Base-by-base conservation (phyloP, 1,140 invertebrate species). In the Galendromus occidentalis region DNA sequence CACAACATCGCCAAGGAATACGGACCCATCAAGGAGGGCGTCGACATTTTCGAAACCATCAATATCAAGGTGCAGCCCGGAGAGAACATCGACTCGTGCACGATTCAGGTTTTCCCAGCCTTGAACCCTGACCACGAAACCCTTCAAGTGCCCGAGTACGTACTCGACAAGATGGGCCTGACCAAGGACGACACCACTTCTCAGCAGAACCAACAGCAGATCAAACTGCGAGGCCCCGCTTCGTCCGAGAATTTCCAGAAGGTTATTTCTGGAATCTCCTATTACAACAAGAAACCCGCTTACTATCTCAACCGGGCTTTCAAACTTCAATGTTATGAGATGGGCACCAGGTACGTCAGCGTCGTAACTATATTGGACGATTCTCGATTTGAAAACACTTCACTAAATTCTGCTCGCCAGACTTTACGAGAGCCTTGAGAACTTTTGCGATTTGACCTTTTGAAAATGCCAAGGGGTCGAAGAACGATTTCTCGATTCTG, bases 271-370 rank as follows among this genome's bases (percentile, higher is more conserved):
- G 51, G 90, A 69, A 86, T 96, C 47, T 84, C 87, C 66, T 97
- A 96, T 78, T 88, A 86, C 69, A 94, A 93, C 75, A 85, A 86
- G 69, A 91, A 93, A 72, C 88, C 91, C 7, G 89, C 90, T 2
- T 91, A 91, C 74, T 92, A 93, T 75, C 78, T 96, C 44, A 93
- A 93, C 76, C 82, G 88, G 67, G 89, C 91, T 0, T 95, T 97
- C 77, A 91, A 93, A 73, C 78, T 97, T 2, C 85, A 86, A 39
- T 97, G 93, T 76, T 90, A 89, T 6, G 89, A 94, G 76, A 79
- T 94, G 45, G 93, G 87, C 77, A 59, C 25, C 33, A 17, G 51
- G 51, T 59, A 59, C 17, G 51, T 39, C 4, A 9, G 4, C 33
- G 33, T 39, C 33, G 4, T 9, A 9, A 39, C 33, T 4, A 9